Conservation (phyloP, 2,797 vertebrate species). For the Hoplostethus mediterraneus region DNA sequence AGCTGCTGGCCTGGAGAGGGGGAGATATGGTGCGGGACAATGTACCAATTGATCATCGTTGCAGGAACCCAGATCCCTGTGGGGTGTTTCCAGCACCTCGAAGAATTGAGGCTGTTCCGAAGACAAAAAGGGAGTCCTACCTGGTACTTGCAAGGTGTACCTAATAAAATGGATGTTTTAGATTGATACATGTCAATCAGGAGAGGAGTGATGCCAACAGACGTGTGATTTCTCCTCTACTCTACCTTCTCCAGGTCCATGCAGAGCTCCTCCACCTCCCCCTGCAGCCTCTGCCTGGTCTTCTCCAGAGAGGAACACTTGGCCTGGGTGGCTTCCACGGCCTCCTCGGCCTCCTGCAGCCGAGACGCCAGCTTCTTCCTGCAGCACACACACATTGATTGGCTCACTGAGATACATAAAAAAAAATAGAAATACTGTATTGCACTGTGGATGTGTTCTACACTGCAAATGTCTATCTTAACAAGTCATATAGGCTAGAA, state of each 20-base stretch:
- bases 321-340: slow-evolving; percentile 84
- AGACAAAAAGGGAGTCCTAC: too few relatives aligned
- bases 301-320: slow-evolving; percentile 89
- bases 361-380: slow-evolving; percentile 85
- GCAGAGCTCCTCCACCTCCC: slow-evolving; percentile 87
- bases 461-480: too few relatives aligned
- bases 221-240: slow-evolving; percentile 50
- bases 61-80: too few relatives aligned
- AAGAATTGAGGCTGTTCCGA: too few relatives aligned
- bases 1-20: slow-evolving; percentile 77
- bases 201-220: neutral
- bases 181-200: too few relatives aligned
- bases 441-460: too few relatives aligned
- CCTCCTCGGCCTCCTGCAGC: slow-evolving; percentile 87
- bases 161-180: too few relatives aligned
- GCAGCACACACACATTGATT: slow-evolving; percentile 23
- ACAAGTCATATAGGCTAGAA: too few relatives aligned
- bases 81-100: too few relatives aligned
- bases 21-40: neutral
- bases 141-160: too few relatives aligned
- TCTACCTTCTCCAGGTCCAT: slow-evolving; percentile 88
- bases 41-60: too few relatives aligned
- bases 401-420: neutral
- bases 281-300: slow-evolving; percentile 87
- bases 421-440: neutral